These are phyloP conservation scores for Nycticorax nycticorax DNA, from an alignment of 2,113 vertebrate species.

Conservation along the genomic window DNA sequence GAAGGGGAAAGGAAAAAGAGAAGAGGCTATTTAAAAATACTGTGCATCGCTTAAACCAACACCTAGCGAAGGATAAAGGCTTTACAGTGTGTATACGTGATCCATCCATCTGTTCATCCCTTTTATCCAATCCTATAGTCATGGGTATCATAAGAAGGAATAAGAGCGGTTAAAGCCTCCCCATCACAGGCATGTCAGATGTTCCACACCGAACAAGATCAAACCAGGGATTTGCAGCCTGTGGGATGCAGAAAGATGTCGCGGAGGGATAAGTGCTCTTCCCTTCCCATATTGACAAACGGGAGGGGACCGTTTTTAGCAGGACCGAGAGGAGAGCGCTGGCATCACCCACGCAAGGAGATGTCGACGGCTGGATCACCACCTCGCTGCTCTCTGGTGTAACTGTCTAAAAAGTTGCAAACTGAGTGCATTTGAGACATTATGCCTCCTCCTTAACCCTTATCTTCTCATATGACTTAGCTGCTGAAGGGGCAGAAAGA, in stretches of 20 bases:
- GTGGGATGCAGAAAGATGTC: constrained; percentile 47
- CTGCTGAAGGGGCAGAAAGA: background rate
- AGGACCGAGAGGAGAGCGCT: background rate
- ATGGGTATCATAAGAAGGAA: constrained; percentile 38
- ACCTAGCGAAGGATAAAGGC: constrained; percentile 41
- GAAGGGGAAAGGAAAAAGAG: constrained; percentile 52
- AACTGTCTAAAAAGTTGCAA: background rate
- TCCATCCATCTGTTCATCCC: constrained; percentile 61
- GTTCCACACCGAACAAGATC: constrained; percentile 46
- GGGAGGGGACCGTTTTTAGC: background rate
- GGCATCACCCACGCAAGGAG: background rate
- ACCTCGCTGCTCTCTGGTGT: background rate
- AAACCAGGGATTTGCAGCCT: constrained; percentile 60
- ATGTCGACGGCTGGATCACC: background rate
- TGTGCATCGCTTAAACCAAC: constrained; percentile 50
- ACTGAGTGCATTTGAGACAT: background rate
- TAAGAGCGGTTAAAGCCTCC: constrained; percentile 20
- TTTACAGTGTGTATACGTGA: constrained; percentile 3
- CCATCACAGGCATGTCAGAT: constrained; percentile 53
- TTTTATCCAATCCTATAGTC: constrained; percentile 60
- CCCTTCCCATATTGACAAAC: background rate
- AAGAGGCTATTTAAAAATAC: constrained; percentile 56
- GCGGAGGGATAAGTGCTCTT: background rate
- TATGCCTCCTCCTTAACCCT: background rate
- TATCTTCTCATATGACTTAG: background rate